These are phyloP conservation scores for Meles meles DNA, from an alignment of 2,113 vertebrate genomes.

Conservation along the genomic window DNA sequence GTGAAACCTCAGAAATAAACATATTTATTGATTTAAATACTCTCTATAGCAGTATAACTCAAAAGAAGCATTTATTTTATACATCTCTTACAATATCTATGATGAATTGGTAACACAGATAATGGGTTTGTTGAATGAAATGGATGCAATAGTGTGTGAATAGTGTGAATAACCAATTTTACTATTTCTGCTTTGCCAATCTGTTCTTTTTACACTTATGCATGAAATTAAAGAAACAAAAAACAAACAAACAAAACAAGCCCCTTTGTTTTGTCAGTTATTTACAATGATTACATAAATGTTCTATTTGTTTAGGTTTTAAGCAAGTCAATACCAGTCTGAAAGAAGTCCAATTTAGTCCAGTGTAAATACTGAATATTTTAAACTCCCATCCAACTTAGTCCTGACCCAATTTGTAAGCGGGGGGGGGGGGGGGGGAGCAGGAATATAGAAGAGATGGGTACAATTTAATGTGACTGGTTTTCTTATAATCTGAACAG, in stretches of 20 bases:
- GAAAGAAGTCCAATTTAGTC: neutral
- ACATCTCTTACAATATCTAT: neutral
- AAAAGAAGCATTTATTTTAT: neutral
- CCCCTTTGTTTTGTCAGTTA: neutral
- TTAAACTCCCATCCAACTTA: neutral
- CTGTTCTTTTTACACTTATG: neutral
- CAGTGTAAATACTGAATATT: neutral
- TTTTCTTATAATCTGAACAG: neutral
- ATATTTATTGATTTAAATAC: neutral
- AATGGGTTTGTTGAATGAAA: neutral
- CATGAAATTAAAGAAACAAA: neutral
- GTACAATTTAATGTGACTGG: neutral
- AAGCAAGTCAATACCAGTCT: neutral
- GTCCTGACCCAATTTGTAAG: neutral
- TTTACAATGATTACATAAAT: neutral
- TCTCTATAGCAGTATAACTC: neutral
- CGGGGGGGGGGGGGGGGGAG: too few relatives aligned
- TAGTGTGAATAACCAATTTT: neutral
- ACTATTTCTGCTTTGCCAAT: neutral
- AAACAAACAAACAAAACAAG: neutral
- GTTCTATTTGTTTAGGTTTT: neutral
- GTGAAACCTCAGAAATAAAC: neutral
- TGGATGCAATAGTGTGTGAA: neutral
- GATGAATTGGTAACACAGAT: neutral
- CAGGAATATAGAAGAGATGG: neutral